Conservation (phyloP, 2,888 invertebrate genomes). For the Spodoptera picta region DNA sequence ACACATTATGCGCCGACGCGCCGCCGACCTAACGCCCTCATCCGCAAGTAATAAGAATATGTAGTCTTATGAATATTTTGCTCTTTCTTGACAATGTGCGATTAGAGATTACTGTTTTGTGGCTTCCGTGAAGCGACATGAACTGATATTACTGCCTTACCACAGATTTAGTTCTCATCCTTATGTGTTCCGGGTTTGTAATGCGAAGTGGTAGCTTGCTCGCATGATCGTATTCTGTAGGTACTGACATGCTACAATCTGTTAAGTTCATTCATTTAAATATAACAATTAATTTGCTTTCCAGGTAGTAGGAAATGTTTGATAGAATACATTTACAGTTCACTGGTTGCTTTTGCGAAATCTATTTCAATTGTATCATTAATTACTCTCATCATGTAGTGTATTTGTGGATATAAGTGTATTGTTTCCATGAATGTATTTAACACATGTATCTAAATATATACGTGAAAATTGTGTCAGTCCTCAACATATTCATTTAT, state of each 20-base stretch:
- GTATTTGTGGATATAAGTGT: constrained; percentile 29
- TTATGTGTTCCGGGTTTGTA: constrained; percentile 15
- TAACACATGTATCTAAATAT: constrained; percentile 12
- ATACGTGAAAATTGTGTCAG: too few species aligned
- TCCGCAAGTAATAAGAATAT: constrained; percentile 80
- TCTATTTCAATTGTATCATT: too few species aligned
- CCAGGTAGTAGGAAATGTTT: too few species aligned
- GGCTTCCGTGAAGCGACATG: constrained; percentile 53
- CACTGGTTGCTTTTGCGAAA: too few species aligned
- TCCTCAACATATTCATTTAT: too few species aligned
- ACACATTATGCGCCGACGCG: constrained; percentile 82
- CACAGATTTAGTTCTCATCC: constrained; percentile 32
- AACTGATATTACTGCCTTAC: constrained; percentile 48
- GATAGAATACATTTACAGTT: too few species aligned
- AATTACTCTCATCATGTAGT: background rate
- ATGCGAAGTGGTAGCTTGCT: constrained; percentile 5
- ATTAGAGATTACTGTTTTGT: constrained; percentile 68
- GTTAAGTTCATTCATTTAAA: background rate
- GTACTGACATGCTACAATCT: background rate
- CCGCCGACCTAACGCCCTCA: constrained; percentile 75
- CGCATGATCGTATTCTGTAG: constrained; percentile 5
- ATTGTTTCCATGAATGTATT: constrained; percentile 37
- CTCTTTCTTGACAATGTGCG: constrained; percentile 70
- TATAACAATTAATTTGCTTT: too few species aligned
- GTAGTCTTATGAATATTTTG: constrained; percentile 81